phyloP scores from a whole-genome alignment of 2,113 vertebrate species.

The Chloropsis cyanopogon region DNA sequence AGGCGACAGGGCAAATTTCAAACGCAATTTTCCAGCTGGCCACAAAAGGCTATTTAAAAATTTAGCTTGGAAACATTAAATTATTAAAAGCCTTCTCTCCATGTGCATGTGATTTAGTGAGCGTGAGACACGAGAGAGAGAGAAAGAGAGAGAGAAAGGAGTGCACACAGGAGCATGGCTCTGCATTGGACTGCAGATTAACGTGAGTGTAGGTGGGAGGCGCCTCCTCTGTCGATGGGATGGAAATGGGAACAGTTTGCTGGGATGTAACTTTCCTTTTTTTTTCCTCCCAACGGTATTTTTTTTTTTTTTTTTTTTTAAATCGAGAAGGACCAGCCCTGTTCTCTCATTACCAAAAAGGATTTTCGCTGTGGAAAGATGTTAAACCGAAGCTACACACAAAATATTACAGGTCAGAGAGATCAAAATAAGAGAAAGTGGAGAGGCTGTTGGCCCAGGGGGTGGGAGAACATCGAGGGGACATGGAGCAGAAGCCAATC shows the following conservation, averaged over 20 bases:
- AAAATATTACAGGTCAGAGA: neutral
- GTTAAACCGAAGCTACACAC: constrained; percentile 18
- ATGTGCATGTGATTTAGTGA: constrained; percentile 63
- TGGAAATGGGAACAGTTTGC: constrained; percentile 48
- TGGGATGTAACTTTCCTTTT: constrained; percentile 13
- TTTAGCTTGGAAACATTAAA: constrained; percentile 43
- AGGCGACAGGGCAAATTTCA: neutral
- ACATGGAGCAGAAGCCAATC: neutral
- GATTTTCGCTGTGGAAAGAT: constrained; percentile 47
- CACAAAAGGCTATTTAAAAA: constrained; percentile 56
- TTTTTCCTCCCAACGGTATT: constrained; percentile 18
- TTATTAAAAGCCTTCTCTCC: constrained; percentile 65
- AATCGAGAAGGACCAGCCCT: constrained; percentile 2
- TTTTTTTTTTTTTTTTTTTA: neutral
- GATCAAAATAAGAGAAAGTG: neutral
- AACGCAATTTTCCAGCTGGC: constrained; percentile 50
- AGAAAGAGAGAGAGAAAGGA: constrained; percentile 55
- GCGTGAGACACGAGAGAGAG: constrained; percentile 61
- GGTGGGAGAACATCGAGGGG: constrained; percentile 4
- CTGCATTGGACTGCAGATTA: neutral
- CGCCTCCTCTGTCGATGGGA: constrained; percentile 35
- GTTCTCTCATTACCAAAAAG: constrained; percentile 33
- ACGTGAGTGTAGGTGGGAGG: constrained; percentile 40
- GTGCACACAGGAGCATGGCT: constrained; percentile 52
- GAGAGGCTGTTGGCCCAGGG: neutral